Evolutionary conservation across 2,888 invertebrate genomes (phyloP).

Genomic region (Eupsilia transversa): DNA sequence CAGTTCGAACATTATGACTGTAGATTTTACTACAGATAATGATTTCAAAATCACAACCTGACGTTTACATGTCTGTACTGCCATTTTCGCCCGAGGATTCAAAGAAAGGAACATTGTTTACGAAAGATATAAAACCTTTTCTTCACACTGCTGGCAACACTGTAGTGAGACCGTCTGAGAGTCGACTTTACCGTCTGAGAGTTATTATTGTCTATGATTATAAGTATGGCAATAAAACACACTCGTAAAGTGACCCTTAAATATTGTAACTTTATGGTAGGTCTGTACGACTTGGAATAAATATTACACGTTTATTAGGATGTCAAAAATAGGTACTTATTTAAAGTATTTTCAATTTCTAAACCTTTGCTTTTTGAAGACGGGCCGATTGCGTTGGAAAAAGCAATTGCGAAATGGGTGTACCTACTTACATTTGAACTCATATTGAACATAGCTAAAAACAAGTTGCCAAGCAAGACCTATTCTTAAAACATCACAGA

Average conservation of each 20-base stretch:
- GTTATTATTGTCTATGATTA: conserved; percentile 67
- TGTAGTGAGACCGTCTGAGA: conserved; percentile 49
- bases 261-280: conserved; percentile 53
- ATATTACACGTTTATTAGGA: conserved; percentile 45
- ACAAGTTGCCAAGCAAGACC: too few relatives aligned
- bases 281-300: conserved; percentile 16
- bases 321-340: conserved; percentile 44
- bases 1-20: conserved; percentile 38
- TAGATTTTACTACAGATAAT: conserved; percentile 55
- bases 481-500: neutral
- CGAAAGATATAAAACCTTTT: conserved; percentile 50
- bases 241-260: conserved; percentile 66
- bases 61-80: conserved; percentile 30
- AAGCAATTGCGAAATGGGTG: neutral
- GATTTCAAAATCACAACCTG: conserved; percentile 54
- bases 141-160: conserved; percentile 61
- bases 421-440: neutral
- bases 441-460: neutral
- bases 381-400: neutral
- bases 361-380: neutral
- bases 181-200: conserved; percentile 35
- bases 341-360: neutral
- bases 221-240: conserved; percentile 66
- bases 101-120: conserved; percentile 48
- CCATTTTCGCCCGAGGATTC: conserved; percentile 37